Percentiles rank a stretch among this genome's conserved stretches.
These are phyloP conservation scores for Thripadectes ignobilis DNA, from an alignment of 2,797 vertebrate genomes.

Conservation along the genomic window DNA sequence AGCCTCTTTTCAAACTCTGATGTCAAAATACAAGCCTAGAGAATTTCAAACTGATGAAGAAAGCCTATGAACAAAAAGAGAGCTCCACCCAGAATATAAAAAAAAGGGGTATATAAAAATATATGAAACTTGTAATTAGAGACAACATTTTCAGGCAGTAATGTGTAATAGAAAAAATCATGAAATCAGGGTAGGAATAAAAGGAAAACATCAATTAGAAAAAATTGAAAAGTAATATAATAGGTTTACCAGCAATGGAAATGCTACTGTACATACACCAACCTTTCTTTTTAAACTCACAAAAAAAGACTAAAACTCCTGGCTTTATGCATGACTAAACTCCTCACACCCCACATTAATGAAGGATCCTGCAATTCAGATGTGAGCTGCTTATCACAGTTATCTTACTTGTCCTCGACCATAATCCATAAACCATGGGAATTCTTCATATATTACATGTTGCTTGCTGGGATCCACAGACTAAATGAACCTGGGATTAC, in stretches of 20 bases:
- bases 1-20: background rate
- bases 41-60: background rate
- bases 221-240: background rate
- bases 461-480: background rate
- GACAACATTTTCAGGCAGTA: background rate
- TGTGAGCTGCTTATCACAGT: background rate
- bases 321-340: background rate
- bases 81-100: background rate
- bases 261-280: background rate
- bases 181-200: background rate
- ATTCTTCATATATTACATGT: background rate
- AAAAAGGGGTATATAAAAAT: background rate
- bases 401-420: background rate
- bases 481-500: background rate
- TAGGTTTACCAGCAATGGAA: background rate
- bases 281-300: background rate
- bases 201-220: background rate
- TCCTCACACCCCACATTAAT: background rate
- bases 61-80: background rate
- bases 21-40: background rate
- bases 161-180: background rate
- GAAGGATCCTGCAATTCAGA: background rate
- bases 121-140: background rate
- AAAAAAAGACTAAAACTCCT: background rate
- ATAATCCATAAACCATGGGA: background rate